These are phyloP conservation scores for Ceratina calcarata DNA, from an alignment of 1,140 invertebrate genomes.

Conservation along the genomic window DNA sequence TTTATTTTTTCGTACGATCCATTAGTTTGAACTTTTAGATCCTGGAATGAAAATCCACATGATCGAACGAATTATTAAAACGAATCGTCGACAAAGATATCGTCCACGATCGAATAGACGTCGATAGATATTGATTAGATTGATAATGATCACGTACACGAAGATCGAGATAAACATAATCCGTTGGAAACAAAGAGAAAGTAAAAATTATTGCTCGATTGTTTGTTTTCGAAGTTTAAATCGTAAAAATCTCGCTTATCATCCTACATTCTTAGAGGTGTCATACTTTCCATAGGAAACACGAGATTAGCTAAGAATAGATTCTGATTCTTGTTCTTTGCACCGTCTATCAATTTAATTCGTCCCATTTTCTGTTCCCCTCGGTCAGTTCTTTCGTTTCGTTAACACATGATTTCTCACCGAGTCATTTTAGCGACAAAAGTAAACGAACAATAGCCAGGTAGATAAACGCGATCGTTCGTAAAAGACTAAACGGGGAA, in stretches of 20 bases:
- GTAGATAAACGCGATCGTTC: conserved; percentile 4
- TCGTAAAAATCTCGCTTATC: not conserved
- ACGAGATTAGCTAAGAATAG: not conserved
- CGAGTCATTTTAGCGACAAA: not conserved
- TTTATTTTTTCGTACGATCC: no score
- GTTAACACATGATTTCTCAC: not conserved
- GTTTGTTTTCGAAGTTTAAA: not conserved
- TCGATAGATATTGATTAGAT: not conserved
- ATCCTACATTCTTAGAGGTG: not conserved
- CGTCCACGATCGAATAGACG: not conserved
- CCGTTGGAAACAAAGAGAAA: not conserved
- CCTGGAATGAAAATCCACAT: no score
- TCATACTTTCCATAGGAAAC: not conserved
- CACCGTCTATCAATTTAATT: not conserved
- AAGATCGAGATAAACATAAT: not conserved
- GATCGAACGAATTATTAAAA: no score
- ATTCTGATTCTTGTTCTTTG: not conserved
- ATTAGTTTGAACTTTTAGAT: no score
- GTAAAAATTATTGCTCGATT: no score
- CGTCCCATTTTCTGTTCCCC: not conserved
- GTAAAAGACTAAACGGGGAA: conserved; percentile 8
- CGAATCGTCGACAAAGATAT: not conserved
- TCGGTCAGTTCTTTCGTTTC: not conserved
- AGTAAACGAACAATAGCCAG: not conserved
- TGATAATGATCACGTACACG: not conserved